Evolutionary conservation across 2,888 invertebrate species (phyloP).

Genomic region (Troides oblongomaculatus): DNA sequence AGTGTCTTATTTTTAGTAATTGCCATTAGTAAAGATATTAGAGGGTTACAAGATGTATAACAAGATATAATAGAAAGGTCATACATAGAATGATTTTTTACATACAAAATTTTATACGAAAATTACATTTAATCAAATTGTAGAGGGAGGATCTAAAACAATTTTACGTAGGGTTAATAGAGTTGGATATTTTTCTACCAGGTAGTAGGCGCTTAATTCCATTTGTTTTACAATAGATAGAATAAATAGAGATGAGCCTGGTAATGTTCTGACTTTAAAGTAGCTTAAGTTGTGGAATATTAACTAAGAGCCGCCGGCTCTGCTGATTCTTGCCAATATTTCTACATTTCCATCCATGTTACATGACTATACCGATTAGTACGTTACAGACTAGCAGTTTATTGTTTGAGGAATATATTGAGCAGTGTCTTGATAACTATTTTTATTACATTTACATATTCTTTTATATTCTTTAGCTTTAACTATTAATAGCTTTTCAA

Average conservation of each 20-base stretch:
- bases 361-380: slow-evolving; percentile 62
- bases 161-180: slow-evolving; percentile 72
- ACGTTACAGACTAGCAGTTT: slow-evolving; percentile 58
- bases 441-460: slow-evolving; percentile 65
- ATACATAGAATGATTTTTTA: slow-evolving; percentile 61
- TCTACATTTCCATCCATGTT: slow-evolving; percentile 75
- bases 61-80: slow-evolving; percentile 62
- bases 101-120: slow-evolving; percentile 50
- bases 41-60: slow-evolving; percentile 73
- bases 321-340: slow-evolving; percentile 71
- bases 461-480: slow-evolving; percentile 67
- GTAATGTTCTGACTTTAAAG: slow-evolving; percentile 63
- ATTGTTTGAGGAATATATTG: slow-evolving; percentile 62
- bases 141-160: slow-evolving; percentile 61
- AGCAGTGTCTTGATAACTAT: slow-evolving; percentile 56
- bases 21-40: slow-evolving; percentile 72
- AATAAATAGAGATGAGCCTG: slow-evolving; percentile 62
- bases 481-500: slow-evolving; percentile 73
- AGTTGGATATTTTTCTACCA: slow-evolving; percentile 71
- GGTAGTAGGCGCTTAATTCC: slow-evolving; percentile 70
- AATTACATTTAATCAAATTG: slow-evolving; percentile 52
- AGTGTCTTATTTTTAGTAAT: slow-evolving; percentile 79
- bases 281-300: slow-evolving; percentile 62
- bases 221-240: slow-evolving; percentile 69
- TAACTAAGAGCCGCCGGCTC: slow-evolving; percentile 52